Base-by-base conservation (phyloP, 2,113 vertebrate species). In the Bufo gargarizans region DNA sequence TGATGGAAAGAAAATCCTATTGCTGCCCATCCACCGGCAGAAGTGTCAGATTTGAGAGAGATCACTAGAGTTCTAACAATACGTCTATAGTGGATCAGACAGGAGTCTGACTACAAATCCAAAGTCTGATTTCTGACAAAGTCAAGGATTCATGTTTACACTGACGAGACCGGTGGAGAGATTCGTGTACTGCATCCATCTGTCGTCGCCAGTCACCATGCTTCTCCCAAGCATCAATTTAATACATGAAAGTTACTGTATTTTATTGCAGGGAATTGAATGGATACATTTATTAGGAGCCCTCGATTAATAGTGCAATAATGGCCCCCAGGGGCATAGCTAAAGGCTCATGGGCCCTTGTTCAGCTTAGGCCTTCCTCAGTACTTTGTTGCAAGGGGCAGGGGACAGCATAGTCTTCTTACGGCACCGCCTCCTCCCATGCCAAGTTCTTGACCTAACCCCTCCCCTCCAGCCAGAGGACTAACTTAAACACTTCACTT, bases 51-150 rank as follows among this genome's bases (percentile, higher is more conserved):
- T 65, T 49, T 82, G 59, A 6, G 9, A 33, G 17, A n/a, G 80
- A 82, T 82, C 80, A 20, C 50, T 82, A 50, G 12, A 20, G 80
- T 82, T 82, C 65, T 63, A 82, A 5, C 80, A 50, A 82, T 61
- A 82, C 80, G 4, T 67, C 80, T 50, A 82, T 67, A 17, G n/a
- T 55, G 19, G 76, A 17, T 77, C 74, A 77, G 47, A 77, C 74
- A 20, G 74, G 74, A 77, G 74, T n/a, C 4, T 4, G 7, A 55
- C 49, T 49, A 9, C 53, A 79, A 50, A 79, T 19, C 76, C n/a
- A 49, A 79, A 13, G 77, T 79, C 77, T 79, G 77, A 9, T 22
- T 13, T 53, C 7, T 11, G 16, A 76, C 4, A 7, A 4, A 19
- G 67, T 33, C 9, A 13, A 43, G 22, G 67, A 5, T 67, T 67